phyloP scores from a whole-genome alignment of 2,888 invertebrate genomes.

The Andrena bicolor region DNA sequence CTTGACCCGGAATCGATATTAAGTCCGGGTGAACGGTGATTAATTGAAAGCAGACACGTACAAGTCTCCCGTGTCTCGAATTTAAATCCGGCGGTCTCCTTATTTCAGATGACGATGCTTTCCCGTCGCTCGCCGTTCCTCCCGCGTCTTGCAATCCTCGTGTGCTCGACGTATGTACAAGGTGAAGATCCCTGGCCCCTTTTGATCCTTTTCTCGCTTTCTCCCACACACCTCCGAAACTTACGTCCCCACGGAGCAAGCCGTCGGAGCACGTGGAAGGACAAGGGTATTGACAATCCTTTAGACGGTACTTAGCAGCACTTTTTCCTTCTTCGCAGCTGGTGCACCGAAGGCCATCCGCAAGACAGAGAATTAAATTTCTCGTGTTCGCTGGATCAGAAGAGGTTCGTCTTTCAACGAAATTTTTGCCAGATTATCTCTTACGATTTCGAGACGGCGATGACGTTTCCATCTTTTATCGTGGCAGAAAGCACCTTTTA shows the following conservation, averaged over 20 bases:
- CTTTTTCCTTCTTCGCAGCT: conserved; percentile 62
- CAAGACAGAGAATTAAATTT: conserved; percentile 37
- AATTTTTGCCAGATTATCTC: background rate
- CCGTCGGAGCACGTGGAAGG: conserved; percentile 45
- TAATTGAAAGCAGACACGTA: conserved; percentile 48
- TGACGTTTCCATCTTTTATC: background rate
- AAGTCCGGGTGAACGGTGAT: conserved; percentile 25
- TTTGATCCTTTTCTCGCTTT: conserved; percentile 53
- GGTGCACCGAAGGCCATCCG: background rate
- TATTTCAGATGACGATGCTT: conserved; percentile 55
- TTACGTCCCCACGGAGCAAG: conserved; percentile 66
- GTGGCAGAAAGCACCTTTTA: too few relatives aligned
- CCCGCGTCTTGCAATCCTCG: background rate
- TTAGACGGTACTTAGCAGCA: conserved; percentile 77
- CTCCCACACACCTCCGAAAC: conserved; percentile 61
- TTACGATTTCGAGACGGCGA: conserved; percentile 10
- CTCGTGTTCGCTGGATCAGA: conserved; percentile 20
- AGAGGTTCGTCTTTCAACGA: conserved; percentile 9
- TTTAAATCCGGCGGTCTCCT: conserved; percentile 37
- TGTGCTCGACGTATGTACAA: conserved; percentile 15
- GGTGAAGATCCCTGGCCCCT: conserved; percentile 36
- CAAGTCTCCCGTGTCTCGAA: conserved; percentile 35
- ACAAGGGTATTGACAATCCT: conserved; percentile 78
- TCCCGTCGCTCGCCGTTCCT: conserved; percentile 6
- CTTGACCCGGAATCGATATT: conserved; percentile 38